A percentile compares a stretch with the other conserved stretches of the same genome.
Evolutionary conservation across 2,888 invertebrate genomes (phyloP).

Genomic region (Thecocarcelia acutangulata): DNA sequence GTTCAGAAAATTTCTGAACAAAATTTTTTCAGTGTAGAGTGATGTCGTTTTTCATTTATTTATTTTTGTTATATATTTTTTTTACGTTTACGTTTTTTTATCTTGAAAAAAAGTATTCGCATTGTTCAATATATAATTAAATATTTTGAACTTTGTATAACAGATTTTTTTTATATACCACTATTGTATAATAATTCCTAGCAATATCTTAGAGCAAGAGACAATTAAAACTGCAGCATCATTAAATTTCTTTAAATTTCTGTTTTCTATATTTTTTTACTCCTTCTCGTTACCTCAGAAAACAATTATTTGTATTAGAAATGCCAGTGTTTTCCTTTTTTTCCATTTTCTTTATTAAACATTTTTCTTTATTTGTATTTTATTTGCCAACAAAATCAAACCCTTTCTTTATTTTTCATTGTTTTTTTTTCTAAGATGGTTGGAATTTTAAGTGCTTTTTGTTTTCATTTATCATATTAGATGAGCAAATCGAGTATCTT

Average conservation of each 20-base stretch:
- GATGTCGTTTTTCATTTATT: too few relatives aligned
- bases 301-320: neutral
- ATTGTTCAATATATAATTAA: too few relatives aligned
- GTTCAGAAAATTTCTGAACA: too few relatives aligned
- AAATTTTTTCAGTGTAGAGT: too few relatives aligned
- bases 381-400: constrained; percentile 34
- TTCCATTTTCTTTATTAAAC: neutral
- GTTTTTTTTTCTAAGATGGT: constrained; percentile 21
- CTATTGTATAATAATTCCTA: too few relatives aligned
- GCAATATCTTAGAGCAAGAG: neutral
- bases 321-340: neutral
- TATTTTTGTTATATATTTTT: too few relatives aligned
- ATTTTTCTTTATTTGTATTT: constrained; percentile 1
- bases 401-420: neutral
- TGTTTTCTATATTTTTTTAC: neutral
- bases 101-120: too few relatives aligned
- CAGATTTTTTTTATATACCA: too few relatives aligned
- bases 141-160: too few relatives aligned
- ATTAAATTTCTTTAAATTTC: neutral
- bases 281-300: too few relatives aligned
- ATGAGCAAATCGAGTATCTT: constrained; percentile 2
- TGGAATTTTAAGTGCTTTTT: constrained; percentile 26
- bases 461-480: neutral
- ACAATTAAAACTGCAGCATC: neutral
- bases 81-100: too few relatives aligned